Evolutionary conservation across 2,888 invertebrate species (phyloP).

Genomic region (Choreutis nemorana): DNA sequence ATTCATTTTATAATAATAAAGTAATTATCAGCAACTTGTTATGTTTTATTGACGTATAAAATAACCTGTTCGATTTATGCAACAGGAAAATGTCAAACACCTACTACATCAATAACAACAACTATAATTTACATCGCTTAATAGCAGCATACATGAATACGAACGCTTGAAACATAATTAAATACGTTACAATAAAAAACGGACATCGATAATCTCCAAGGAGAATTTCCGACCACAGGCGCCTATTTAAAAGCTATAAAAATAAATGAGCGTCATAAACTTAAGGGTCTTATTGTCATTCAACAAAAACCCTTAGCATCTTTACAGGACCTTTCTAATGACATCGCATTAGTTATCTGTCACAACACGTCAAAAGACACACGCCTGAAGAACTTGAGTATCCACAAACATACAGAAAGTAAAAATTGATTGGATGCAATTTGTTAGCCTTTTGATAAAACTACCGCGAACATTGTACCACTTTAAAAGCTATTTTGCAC

Average conservation of each 20-base stretch:
- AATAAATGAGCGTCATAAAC: constrained; percentile 59
- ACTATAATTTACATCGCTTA: too few species aligned
- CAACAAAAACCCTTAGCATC: constrained; percentile 33
- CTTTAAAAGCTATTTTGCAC: constrained; percentile 38
- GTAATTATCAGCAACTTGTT: too few species aligned
- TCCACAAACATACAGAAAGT: constrained; percentile 30
- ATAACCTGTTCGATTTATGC: too few species aligned
- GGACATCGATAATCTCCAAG: constrained; percentile 37
- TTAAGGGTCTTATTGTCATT: constrained; percentile 38
- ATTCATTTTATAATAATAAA: too few species aligned
- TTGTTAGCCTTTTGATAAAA: constrained; percentile 48
- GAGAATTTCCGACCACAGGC: constrained; percentile 47
- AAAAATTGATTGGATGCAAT: constrained; percentile 53
- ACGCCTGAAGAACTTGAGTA: constrained; percentile 32
- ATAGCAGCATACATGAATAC: too few species aligned
- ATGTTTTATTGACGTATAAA: too few species aligned
- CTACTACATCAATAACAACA: too few species aligned
- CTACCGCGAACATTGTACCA: constrained; percentile 34
- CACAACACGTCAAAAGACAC: constrained; percentile 61
- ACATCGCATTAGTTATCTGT: constrained; percentile 61
- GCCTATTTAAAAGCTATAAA: constrained; percentile 55
- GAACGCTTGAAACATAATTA: too few species aligned
- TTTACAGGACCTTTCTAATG: constrained; percentile 44
- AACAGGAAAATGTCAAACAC: too few species aligned
- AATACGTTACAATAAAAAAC: constrained; percentile 19